phyloP scores from a whole-genome alignment of 1,140 invertebrate species.

The Drosophila punjabiensis region DNA sequence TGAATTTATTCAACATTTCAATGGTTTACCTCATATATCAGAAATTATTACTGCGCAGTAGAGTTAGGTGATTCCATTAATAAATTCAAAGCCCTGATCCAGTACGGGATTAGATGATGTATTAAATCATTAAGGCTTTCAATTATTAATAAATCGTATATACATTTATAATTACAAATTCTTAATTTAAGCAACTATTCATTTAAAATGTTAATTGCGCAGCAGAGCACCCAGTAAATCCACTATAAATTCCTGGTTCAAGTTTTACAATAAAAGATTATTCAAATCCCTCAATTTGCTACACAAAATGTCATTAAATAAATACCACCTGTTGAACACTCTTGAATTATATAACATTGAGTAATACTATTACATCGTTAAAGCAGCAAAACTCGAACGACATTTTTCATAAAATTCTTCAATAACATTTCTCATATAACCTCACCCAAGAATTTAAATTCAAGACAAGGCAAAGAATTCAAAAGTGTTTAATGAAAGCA shows the following conservation, averaged over 20 bases:
- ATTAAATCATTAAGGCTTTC: not conserved
- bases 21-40: not conserved
- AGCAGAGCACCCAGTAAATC: not conserved
- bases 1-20: not conserved
- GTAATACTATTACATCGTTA: not conserved
- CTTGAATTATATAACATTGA: not conserved
- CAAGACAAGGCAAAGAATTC: not conserved
- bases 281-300: not conserved
- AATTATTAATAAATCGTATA: not conserved
- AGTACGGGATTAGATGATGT: not conserved
- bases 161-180: not conserved
- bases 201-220: slow-evolving; percentile 12
- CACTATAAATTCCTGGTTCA: not conserved
- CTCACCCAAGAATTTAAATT: not conserved
- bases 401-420: slow-evolving; percentile 4
- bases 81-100: not conserved
- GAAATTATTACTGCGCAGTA: not conserved
- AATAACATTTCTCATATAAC: slow-evolving; percentile 5
- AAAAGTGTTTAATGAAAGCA: slow-evolving; percentile 10
- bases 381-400: not conserved
- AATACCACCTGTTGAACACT: not conserved
- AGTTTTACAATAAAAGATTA: not conserved
- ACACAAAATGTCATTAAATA: slow-evolving; percentile 16
- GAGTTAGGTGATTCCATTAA: not conserved
- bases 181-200: slow-evolving; percentile 13